phyloP scores from a whole-genome alignment of 2,888 invertebrate species.

The Leucoma salicis region DNA sequence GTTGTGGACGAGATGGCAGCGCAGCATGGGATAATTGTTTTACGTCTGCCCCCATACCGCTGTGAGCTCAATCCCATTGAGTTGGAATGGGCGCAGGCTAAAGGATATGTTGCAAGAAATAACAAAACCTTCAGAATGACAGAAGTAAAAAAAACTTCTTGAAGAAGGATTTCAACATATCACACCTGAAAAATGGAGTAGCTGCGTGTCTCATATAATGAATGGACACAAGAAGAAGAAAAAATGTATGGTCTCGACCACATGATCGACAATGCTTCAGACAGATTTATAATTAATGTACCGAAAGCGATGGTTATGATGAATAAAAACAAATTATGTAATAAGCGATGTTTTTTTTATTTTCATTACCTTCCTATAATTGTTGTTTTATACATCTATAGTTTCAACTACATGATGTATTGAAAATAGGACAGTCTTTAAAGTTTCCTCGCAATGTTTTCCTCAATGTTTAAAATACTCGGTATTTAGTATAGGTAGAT shows the following conservation, averaged over 20 bases:
- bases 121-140: not conserved
- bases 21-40: too few species aligned
- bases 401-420: slow-evolving; percentile 18
- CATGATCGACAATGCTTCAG: not conserved
- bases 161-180: slow-evolving; percentile 14
- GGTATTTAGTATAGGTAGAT: slow-evolving; percentile 13
- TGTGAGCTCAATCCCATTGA: not conserved
- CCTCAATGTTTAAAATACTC: slow-evolving; percentile 11
- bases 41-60: not conserved
- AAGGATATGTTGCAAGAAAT: slow-evolving; percentile 1
- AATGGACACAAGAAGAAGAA: slow-evolving; percentile 7
- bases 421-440: slow-evolving; percentile 17
- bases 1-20: too few species aligned
- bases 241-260: slow-evolving; percentile 5
- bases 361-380: slow-evolving; percentile 7
- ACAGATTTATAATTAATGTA: not conserved
- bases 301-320: slow-evolving; percentile 8
- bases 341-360: slow-evolving; percentile 6
- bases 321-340: slow-evolving; percentile 18
- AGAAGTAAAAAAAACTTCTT: slow-evolving; percentile 11
- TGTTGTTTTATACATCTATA: slow-evolving; percentile 16
- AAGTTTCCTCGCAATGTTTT: slow-evolving; percentile 1
- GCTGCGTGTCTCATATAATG: slow-evolving; percentile 3
- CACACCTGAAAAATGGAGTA: slow-evolving; percentile 15
- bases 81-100: slow-evolving; percentile 1